A percentile compares a stretch with the other conserved stretches of the same genome.
These are phyloP conservation scores for Tringa solitaria DNA, from an alignment of 2,113 vertebrate species.

Conservation along the genomic window DNA sequence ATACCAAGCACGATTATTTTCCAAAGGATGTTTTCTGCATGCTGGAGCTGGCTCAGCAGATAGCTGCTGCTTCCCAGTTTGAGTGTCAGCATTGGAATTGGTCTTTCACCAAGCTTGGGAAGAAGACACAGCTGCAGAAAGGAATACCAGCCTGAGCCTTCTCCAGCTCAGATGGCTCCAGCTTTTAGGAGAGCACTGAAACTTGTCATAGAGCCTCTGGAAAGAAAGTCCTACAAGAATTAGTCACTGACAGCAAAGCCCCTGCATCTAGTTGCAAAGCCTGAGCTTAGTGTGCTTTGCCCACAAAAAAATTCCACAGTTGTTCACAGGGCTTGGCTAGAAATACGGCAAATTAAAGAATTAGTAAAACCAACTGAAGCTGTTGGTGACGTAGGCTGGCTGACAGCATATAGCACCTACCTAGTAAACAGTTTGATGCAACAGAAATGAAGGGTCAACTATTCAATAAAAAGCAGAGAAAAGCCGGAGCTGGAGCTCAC, in stretches of 20 bases:
- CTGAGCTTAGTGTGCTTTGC: neutral
- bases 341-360: neutral
- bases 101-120: neutral
- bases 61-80: neutral
- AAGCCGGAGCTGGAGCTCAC: neutral
- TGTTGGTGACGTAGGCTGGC: neutral
- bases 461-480: neutral
- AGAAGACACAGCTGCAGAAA: neutral
- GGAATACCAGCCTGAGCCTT: neutral
- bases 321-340: neutral
- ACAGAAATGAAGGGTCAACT: neutral
- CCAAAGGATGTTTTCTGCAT: neutral
- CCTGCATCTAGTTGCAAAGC: neutral
- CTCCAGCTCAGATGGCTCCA: neutral
- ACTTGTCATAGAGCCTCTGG: neutral
- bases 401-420: neutral
- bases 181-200: neutral
- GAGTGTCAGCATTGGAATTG: neutral
- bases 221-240: neutral
- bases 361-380: neutral
- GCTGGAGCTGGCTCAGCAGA: neutral
- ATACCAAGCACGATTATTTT: neutral
- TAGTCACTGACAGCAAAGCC: neutral
- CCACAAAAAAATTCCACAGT: neutral
- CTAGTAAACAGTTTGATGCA: neutral